These are phyloP conservation scores for Parambassis ranga DNA, from an alignment of 2,797 vertebrate species.

Conservation along the genomic window DNA sequence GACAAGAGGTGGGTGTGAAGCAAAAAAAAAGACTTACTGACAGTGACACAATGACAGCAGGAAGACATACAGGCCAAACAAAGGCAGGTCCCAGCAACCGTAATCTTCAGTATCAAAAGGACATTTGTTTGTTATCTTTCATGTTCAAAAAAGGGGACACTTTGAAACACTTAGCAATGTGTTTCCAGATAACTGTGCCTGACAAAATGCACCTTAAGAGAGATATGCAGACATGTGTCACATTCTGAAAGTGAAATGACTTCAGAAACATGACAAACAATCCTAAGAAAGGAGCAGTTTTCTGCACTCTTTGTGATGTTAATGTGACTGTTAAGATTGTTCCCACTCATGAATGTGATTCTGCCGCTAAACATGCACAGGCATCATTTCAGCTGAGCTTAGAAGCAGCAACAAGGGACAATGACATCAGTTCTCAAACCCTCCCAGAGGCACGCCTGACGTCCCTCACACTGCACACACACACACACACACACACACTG, in stretches of 20 bases:
- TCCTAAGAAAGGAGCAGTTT: not conserved
- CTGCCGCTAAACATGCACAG: constrained; percentile 13
- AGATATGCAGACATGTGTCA: constrained; percentile 8
- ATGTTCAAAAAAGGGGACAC: not conserved
- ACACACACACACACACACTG: constrained; percentile 57
- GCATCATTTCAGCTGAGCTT: constrained; percentile 47
- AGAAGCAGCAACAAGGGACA: constrained; percentile 48
- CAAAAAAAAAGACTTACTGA: constrained; percentile 23
- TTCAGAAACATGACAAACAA: not conserved
- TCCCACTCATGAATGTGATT: constrained; percentile 12
- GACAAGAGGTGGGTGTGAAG: constrained; percentile 28
- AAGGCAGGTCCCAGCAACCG: constrained; percentile 13
- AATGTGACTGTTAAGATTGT: constrained; percentile 4
- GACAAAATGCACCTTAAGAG: not conserved
- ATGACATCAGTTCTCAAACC: constrained; percentile 73
- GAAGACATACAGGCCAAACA: constrained; percentile 42
- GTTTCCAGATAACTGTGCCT: constrained; percentile 19
- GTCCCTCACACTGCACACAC: constrained; percentile 52
- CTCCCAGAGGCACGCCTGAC: constrained; percentile 65
- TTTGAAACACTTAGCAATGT: constrained; percentile 1
- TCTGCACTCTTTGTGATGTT: not conserved
- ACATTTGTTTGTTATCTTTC: constrained; percentile 1
- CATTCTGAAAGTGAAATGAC: not conserved
- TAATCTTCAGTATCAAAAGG: constrained; percentile 16
- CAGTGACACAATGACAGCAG: constrained; percentile 30